Evolutionary conservation across 2,888 invertebrate species (phyloP), one percentile per base, ranked within the genome.

Genomic region (Atethmia centrago): DNA sequence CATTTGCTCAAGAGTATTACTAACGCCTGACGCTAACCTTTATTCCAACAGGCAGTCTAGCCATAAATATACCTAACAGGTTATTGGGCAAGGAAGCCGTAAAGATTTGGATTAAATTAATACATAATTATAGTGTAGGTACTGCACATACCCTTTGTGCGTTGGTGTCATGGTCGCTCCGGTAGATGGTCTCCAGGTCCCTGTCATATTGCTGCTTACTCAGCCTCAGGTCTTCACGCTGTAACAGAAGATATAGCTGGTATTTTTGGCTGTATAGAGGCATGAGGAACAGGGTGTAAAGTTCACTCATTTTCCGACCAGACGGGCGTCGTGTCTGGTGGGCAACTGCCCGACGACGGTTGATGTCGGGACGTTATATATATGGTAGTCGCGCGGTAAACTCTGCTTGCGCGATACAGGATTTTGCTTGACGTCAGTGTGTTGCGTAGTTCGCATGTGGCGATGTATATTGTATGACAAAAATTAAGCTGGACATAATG

Each of bases 141-240:
- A 31, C 14, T 56, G 19, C 19, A 70, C 94, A 88, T 79, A 97
- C 97, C 89, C 97, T 96, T 88, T 97, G 97, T 59, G 97, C 97
- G 28, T 96, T 95, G 5, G 97, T 96, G 84, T 97, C 97, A 85
- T 97, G 97, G 51, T 97, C 96, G 77, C 94, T 95, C 1, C 96
- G 90, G 42, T 97, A 97, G 53, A 97, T 94, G 0, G 94, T 89
- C 85, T 97, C 97, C 28, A 97, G 91, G 73, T 97, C 96, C 40
- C 91, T 95, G 5, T 97, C 95, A 64, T 97, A 97, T 0, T 77
- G 84, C 49, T 86, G 78, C 80, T 95, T 96, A 80, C 92, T 92
- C 21, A 91, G 79, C 36, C 87, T 90, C 3, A 96, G 84, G 47
- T 95, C 93, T 31, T 95, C 95, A 19, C 91, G 91, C 95, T 96